Percentiles rank a stretch among this genome's conserved stretches.
phyloP scores from a whole-genome alignment of 2,888 invertebrate species.

The Lycia hirtaria region DNA sequence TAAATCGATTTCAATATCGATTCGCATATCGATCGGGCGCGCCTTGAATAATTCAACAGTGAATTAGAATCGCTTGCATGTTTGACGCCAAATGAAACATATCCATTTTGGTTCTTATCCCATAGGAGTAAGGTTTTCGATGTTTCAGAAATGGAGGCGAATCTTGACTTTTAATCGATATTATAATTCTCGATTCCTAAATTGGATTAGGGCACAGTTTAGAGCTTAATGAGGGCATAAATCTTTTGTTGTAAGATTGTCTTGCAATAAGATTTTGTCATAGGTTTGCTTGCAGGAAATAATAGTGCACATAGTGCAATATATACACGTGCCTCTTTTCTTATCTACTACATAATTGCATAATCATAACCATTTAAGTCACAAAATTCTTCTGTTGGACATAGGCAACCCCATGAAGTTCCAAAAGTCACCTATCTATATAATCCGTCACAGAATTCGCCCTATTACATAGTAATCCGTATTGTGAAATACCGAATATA shows the following conservation, averaged over 20 bases:
- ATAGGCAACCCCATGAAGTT: too few relatives aligned
- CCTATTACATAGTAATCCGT: too few relatives aligned
- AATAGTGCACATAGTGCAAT: too few relatives aligned
- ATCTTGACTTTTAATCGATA: conserved; percentile 40
- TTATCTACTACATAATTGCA: too few relatives aligned
- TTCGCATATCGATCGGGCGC: conserved; percentile 62
- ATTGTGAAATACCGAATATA: too few relatives aligned
- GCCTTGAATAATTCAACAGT: conserved; percentile 61
- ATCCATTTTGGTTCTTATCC: not conserved
- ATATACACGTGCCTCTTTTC: too few relatives aligned
- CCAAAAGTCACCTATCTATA: too few relatives aligned
- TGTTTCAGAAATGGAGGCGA: conserved; percentile 10
- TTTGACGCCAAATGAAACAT: conserved; percentile 16
- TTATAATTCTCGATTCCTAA: conserved; percentile 36
- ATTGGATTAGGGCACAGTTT: conserved; percentile 26
- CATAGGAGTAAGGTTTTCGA: not conserved
- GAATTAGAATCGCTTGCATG: conserved; percentile 37
- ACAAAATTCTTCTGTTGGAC: too few relatives aligned
- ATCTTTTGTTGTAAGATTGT: conserved; percentile 34
- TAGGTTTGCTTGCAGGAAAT: conserved; percentile 21
- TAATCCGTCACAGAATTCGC: too few relatives aligned
- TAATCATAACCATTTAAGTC: too few relatives aligned
- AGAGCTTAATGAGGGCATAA: conserved; percentile 49
- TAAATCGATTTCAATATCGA: conserved; percentile 59
- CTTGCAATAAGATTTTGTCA: conserved; percentile 32